Evolutionary conservation across 2,113 vertebrate genomes (phyloP), one percentile per base, ranked within the genome.

Genomic region (Gobius niger): DNA sequence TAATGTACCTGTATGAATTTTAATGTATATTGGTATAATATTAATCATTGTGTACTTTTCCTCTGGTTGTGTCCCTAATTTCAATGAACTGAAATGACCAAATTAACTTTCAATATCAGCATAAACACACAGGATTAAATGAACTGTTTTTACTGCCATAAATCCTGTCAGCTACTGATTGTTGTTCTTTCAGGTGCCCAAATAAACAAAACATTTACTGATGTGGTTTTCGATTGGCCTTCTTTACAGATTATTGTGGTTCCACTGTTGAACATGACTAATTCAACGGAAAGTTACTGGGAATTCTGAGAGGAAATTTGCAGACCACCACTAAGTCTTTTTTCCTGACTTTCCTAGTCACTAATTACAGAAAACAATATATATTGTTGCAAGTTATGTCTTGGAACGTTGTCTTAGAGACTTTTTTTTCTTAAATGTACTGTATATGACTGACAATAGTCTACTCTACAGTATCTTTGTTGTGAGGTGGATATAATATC

Each of bases 181-280:
- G 50, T 68, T 63, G 53, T 16, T 18, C 76, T 47, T 65, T 19
- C 64, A 67, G 44, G 46, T 67, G 67, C 68, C 61, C 46, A 50
- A 82, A 78, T 82, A 83, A 79, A 81, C n/a, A 40, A 65, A 49
- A 69, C 14, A 13, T 65, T 53, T 70, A 12, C n/a, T 47, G 47
- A 62, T 34, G 24, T 57, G n/a, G 49, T 4, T 41, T 16, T 49
- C n/a, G 47, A 34, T 19, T n/a, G 62, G 41, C 47, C 5, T 19
- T 4, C 13, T 3, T 56, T 41, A 41, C 54, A 40, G 24, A 57
- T 57, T 12, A 52, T 9, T 18, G n/a, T 18, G 51, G 8, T n/a
- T 24, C 11, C 11, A 24, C 47, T 11, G 47, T 49, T 13, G 47
- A 34, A 34, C 24, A 34, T 34, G 24, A 34, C 24, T 34, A 34